Conservation (phyloP, 64 coral and sea anemone species). For the Montipora efflorescens region DNA sequence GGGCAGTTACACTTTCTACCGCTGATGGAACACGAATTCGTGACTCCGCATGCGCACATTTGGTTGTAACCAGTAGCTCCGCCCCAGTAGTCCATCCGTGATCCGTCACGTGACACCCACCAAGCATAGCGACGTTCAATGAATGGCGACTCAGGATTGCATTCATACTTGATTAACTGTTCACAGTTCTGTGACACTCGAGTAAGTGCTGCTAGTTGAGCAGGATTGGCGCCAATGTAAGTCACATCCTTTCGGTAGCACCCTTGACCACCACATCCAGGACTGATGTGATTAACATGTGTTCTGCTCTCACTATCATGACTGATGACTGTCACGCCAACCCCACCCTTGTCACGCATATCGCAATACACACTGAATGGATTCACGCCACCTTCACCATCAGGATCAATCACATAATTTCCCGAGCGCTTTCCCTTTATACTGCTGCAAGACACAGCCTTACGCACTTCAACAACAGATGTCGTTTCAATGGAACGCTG, state of each 20-base stretch:
- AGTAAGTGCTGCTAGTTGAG: conserved; percentile 13
- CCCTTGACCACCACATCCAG: background rate
- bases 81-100: background rate
- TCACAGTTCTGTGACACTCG: conserved; percentile 29
- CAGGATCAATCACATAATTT: conserved; percentile 49
- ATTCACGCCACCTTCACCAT: conserved; percentile 8
- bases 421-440: background rate
- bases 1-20: conserved; percentile 8
- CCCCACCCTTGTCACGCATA: conserved; percentile 32
- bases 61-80: background rate
- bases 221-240: background rate
- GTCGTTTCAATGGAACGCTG: background rate
- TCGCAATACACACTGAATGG: conserved; percentile 59
- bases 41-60: conserved; percentile 1
- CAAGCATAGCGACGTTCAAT: background rate
- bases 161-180: conserved; percentile 32
- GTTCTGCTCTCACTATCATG: conserved; percentile 36
- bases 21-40: background rate
- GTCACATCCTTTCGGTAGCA: conserved; percentile 24
- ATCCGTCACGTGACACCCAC: conserved; percentile 18
- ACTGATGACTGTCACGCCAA: conserved; percentile 59
- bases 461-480: background rate
- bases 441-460: background rate
- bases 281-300: background rate
- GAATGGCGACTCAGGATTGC: background rate